Evolutionary conservation across 2,113 vertebrate genomes (phyloP), one percentile per base, ranked within the genome.

Genomic region (Hippocampus zosterae): DNA sequence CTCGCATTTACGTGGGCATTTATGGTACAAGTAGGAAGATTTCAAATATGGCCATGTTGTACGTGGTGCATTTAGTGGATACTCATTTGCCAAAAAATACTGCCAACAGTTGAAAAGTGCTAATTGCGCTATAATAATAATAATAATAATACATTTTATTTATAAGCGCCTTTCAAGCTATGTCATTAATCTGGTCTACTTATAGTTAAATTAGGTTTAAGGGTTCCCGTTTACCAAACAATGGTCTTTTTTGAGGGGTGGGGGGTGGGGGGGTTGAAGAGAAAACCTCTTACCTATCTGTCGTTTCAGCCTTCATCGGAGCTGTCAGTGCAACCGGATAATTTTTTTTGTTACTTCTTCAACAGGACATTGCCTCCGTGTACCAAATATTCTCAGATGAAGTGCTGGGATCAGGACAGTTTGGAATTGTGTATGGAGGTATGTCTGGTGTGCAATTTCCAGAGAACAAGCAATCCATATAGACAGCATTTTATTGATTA

Each of bases 381-480:
- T 99, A 99, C 88, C 97, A 99, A 79, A 99, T 99, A 85, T 99
- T 99, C 93, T 96, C 96, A 37, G 97, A 99, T 87, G 97, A 99
- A 84, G 97, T 99, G 69, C 89, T 99, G 85, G 97, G 97, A 70
- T 99, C 97, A 18, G 97, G 97, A 77, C 97, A 99, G 88, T 99
- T 99, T 88, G 97, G 97, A 74, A 96, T 98, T 42, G 97, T 99
- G 41, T 98, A 98, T 78, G 97, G 97, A 94, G 97, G 97, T 98
- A 93, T 79, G 88, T 77, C 52, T 69, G 0, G 0, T 5, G 21
- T 71, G 23, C 42, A 0, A 74, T 27, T 18, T n/a, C 9, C 19
- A 33, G 18, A 42, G 46, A 3, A n/a, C 21, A 3, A 33, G 7
- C 27, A 33, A 33, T 60, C 2, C 25, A 57, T 1, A 25, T 15